phyloP scores from a whole-genome alignment of 2,797 vertebrate species.

The Eulemur coronatus region DNA sequence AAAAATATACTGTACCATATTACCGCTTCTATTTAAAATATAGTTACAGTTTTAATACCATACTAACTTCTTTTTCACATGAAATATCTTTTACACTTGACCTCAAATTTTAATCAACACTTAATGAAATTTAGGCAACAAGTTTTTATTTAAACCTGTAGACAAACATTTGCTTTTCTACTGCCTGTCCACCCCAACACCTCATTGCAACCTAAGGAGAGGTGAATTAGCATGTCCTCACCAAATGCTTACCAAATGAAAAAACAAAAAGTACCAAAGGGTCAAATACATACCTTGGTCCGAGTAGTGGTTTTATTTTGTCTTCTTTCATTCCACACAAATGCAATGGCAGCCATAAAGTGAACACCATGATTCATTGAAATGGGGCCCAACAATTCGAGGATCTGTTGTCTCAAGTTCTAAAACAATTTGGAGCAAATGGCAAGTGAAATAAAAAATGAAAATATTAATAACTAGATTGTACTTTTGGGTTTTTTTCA shows the following conservation, averaged over 20 bases:
- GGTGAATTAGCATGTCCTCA: not conserved
- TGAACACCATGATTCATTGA: constrained; percentile 99
- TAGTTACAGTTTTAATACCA: not conserved
- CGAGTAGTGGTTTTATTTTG: constrained; percentile 90
- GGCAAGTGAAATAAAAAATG: constrained; percentile 13
- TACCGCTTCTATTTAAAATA: not conserved
- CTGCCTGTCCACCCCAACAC: not conserved
- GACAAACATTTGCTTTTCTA: not conserved
- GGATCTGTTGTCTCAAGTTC: constrained; percentile 98
- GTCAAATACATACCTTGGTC: constrained; percentile 89
- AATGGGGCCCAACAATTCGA: constrained; percentile 97
- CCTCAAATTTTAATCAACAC: not conserved
- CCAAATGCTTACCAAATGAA: not conserved
- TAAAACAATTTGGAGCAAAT: constrained; percentile 78
- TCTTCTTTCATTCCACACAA: constrained; percentile 98
- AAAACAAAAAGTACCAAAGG: not conserved
- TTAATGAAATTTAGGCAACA: not conserved
- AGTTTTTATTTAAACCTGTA: not conserved
- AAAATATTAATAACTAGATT: not conserved
- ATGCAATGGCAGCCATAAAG: constrained; percentile 99
- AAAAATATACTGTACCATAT: not conserved
- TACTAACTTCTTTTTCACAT: not conserved
- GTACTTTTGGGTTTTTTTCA: not conserved
- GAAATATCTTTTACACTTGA: not conserved
- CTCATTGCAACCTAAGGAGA: not conserved